Evolutionary conservation across 2,797 vertebrate species (phyloP).

Genomic region (Peromyscus attwateri): DNA sequence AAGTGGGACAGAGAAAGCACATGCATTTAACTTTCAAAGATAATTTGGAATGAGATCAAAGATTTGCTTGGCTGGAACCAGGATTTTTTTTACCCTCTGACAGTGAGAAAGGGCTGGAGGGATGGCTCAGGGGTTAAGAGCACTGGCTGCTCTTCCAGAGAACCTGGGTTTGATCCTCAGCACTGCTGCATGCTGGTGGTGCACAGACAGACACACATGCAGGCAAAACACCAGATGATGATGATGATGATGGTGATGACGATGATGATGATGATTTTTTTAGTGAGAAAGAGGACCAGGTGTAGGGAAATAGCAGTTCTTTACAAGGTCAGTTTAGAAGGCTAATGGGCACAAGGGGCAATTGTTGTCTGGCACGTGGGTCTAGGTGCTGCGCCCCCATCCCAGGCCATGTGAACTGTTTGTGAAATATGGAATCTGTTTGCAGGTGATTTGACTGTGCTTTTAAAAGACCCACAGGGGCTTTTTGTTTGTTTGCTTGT

Average conservation of each 20-base stretch:
- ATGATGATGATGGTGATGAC: not conserved
- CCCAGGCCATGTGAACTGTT: not conserved
- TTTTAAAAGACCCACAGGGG: not conserved
- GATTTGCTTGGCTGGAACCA: constrained; percentile 46
- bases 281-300: not conserved
- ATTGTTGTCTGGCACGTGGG: not conserved
- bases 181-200: not conserved
- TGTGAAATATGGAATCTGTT: not conserved
- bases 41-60: constrained; percentile 34
- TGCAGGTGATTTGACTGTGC: not conserved
- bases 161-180: not conserved
- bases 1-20: not conserved
- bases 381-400: not conserved
- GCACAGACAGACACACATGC: not conserved
- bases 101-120: not conserved
- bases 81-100: not conserved
- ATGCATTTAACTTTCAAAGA: not conserved
- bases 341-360: not conserved
- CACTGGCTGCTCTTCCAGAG: not conserved
- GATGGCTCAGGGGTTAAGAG: not conserved
- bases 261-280: not conserved
- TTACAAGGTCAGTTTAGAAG: not conserved
- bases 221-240: not conserved
- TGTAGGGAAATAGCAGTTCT: not conserved
- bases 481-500: too few species aligned